phyloP scores from a whole-genome alignment of 2,888 invertebrate genomes.

The Rotaria macrura region DNA sequence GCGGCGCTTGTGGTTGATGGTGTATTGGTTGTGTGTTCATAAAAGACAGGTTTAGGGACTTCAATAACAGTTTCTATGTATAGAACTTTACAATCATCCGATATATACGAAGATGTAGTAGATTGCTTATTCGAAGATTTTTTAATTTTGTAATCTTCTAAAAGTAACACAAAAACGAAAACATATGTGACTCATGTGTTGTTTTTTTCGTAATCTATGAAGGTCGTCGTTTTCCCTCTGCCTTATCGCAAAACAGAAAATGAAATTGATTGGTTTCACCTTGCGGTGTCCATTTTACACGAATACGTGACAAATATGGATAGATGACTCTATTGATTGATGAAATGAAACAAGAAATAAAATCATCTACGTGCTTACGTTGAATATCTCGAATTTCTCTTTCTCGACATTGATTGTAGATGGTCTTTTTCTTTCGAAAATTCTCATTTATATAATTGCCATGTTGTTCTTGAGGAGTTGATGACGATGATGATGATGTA shows the following conservation, averaged over 20 bases:
- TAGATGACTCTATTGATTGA: neutral
- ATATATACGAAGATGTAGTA: slow-evolving; percentile 6
- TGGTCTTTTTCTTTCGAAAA: neutral
- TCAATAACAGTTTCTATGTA: slow-evolving; percentile 14
- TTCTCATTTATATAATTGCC: neutral
- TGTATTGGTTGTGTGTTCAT: neutral
- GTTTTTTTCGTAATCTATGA: neutral
- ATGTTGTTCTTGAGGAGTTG: neutral
- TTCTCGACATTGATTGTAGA: neutral
- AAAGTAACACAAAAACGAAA: neutral
- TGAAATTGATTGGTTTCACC: neutral
- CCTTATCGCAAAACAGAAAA: neutral
- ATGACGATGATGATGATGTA: neutral
- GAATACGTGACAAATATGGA: neutral
- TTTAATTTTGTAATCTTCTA: neutral
- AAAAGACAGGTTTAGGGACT: neutral
- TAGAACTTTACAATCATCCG: slow-evolving; percentile 6
- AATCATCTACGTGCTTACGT: neutral
- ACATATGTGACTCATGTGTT: neutral
- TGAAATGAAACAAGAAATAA: neutral
- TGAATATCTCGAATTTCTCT: neutral
- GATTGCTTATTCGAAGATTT: neutral
- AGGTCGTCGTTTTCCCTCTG: neutral
- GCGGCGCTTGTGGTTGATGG: neutral
- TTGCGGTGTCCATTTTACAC: neutral